phyloP scores from a whole-genome alignment of 1,140 invertebrate species.

The Drosophila nigrodunni region DNA sequence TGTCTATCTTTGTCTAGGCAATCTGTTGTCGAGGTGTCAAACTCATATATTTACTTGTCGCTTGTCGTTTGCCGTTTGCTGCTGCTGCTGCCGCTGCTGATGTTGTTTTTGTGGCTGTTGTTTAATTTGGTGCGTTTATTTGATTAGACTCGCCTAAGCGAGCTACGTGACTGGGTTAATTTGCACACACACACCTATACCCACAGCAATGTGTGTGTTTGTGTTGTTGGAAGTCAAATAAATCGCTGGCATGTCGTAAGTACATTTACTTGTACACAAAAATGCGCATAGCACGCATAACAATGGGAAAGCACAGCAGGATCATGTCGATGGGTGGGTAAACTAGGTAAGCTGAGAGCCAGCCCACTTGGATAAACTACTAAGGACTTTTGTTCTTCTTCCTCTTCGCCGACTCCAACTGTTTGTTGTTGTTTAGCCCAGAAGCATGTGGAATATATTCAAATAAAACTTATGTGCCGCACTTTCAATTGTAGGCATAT shows the following conservation, averaged over 20 bases:
- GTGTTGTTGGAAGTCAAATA: conserved; percentile 63
- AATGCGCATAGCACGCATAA: conserved; percentile 72
- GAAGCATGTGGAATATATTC: conserved; percentile 20
- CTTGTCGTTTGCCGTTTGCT: conserved; percentile 38
- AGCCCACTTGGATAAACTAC: conserved; percentile 32
- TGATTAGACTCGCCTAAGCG: conserved; percentile 77
- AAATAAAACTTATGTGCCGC: conserved; percentile 21
- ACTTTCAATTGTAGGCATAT: conserved; percentile 13
- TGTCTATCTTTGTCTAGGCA: conserved; percentile 17
- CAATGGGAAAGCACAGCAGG: conserved; percentile 58
- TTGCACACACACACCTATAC: conserved; percentile 44
- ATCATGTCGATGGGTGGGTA: neutral
- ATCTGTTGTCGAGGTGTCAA: conserved; percentile 58
- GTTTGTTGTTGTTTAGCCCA: conserved; percentile 29
- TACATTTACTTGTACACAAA: conserved; percentile 63
- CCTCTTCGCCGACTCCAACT: no score
- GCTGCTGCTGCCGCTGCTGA: conserved; percentile 7
- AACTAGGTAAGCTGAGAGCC: conserved; percentile 11
- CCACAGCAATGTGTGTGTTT: neutral
- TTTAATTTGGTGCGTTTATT: conserved; percentile 80
- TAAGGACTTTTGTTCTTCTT: neutral
- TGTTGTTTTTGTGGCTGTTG: conserved; percentile 52
- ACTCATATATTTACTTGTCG: conserved; percentile 73
- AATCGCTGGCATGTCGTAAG: conserved; percentile 70
- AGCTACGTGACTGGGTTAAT: conserved; percentile 77